Evolutionary conservation across 2,113 vertebrate species (phyloP).

Genomic region (Callaeas wilsoni): DNA sequence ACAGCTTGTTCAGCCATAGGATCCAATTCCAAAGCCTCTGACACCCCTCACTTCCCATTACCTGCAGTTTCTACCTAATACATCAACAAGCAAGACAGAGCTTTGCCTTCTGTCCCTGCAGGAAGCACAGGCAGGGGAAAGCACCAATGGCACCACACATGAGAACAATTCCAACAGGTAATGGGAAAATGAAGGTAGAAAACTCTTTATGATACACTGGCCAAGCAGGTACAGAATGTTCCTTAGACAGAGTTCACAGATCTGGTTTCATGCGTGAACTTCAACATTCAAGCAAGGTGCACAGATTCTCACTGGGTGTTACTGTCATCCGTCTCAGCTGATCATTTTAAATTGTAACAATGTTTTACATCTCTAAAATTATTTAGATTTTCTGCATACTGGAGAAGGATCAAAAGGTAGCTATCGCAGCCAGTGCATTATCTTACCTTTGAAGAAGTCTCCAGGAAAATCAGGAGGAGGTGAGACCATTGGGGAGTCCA

Average conservation of each 20-base stretch:
- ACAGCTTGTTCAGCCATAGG: background rate
- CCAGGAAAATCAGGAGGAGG: conserved; percentile 90
- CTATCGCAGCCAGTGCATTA: background rate
- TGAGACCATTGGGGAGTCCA: conserved; percentile 89
- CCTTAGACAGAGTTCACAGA: background rate
- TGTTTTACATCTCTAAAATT: background rate
- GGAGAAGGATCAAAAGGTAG: background rate
- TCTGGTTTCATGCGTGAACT: background rate
- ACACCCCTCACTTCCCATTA: background rate
- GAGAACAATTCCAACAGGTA: background rate
- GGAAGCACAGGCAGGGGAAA: background rate
- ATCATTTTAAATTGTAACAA: background rate
- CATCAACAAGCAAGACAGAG: background rate
- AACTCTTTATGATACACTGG: background rate
- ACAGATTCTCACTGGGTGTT: background rate
- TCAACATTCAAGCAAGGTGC: background rate
- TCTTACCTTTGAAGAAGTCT: conserved; percentile 96
- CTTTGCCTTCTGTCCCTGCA: background rate
- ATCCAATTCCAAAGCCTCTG: background rate
- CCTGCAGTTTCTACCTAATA: background rate
- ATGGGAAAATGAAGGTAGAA: background rate
- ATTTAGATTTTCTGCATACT: background rate
- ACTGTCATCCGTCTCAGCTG: background rate
- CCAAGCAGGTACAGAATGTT: background rate
- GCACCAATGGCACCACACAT: fast-evolving